phyloP scores from a whole-genome alignment of 2,888 invertebrate genomes.

The Omphaloscelis lunosa region DNA sequence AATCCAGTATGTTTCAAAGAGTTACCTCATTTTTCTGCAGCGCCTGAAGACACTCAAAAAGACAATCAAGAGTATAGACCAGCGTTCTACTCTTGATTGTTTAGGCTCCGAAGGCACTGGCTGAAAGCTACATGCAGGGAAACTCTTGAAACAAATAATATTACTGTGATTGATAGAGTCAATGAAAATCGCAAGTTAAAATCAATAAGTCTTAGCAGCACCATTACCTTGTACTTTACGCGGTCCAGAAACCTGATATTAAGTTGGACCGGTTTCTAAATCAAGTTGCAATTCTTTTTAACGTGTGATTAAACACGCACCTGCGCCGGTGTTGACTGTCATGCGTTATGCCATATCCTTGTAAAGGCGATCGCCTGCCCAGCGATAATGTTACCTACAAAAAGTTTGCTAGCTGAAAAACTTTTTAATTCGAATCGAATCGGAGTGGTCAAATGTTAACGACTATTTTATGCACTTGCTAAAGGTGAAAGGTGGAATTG shows the following conservation, averaged over 20 bases:
- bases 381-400: constrained; percentile 39
- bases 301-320: constrained; percentile 52
- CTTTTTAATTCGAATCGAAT: constrained; percentile 21
- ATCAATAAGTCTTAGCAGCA: constrained; percentile 42
- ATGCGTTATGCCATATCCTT: constrained; percentile 58
- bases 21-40: neutral
- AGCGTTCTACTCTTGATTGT: neutral
- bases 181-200: constrained; percentile 25
- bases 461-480: constrained; percentile 29
- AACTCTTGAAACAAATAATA: neutral
- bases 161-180: neutral
- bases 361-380: constrained; percentile 28
- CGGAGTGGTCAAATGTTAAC: constrained; percentile 14
- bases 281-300: constrained; percentile 60
- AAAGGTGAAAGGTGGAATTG: constrained; percentile 35
- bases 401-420: constrained; percentile 33
- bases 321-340: constrained; percentile 43
- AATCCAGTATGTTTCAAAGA: neutral
- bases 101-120: neutral
- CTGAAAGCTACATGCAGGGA: neutral
- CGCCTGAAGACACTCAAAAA: no score
- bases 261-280: constrained; percentile 60
- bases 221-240: constrained; percentile 48
- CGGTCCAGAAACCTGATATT: constrained; percentile 50
- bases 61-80: no score